Base-by-base conservation (phyloP, 1,140 invertebrate genomes). In the Philopotamus ludificatus region DNA sequence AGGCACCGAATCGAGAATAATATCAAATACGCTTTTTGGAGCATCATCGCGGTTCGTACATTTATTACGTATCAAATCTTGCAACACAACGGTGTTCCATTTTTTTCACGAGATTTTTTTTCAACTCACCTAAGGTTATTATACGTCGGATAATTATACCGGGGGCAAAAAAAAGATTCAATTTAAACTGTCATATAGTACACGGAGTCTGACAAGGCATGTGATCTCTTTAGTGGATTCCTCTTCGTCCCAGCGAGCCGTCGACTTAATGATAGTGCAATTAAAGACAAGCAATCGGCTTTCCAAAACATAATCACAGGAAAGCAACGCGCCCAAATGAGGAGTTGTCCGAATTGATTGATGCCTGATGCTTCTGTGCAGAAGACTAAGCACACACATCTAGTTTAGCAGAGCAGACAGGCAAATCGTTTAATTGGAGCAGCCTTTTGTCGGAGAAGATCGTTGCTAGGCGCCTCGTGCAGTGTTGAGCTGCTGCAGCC, bases 241-340 rank as follows among this genome's bases (percentile, higher is more conserved):
- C 47, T 26, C 26, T 39, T 8, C n/a, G 7, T 20, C 53, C 15
- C 42, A 23, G n/a, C 15, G 4, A 21, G 44, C 49, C 61, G 57
- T 62, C 25, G 25, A 49, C 59, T 68, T 68, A 68, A 68, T 68
- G 63, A 65, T 62, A 68, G 57, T 45, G 62, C 62, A 64, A 67
- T 60, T 60, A 60, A 63, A 63, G 59, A 44, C 34, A 58, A 22
- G 20, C 44, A 53, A 57, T 54, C 57, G 62, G 62, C 67, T 59
- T 59, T 65, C 62, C 28, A 42, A 64, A 65, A 68, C 58, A 42
- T 68, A 68, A 65, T 68, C 62, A 65, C 60, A 68, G 57, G 66
- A 67, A 65, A 55, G 58, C 39, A 45, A 41, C n/a, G 34, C 20
- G 42, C n/a, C 41, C 50, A 65, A 65, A 65, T 68, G 57, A 62